Evolutionary conservation across 2,888 invertebrate genomes (phyloP), one percentile per base, ranked within the genome.

Genomic region (Camptogramma bilineatum): DNA sequence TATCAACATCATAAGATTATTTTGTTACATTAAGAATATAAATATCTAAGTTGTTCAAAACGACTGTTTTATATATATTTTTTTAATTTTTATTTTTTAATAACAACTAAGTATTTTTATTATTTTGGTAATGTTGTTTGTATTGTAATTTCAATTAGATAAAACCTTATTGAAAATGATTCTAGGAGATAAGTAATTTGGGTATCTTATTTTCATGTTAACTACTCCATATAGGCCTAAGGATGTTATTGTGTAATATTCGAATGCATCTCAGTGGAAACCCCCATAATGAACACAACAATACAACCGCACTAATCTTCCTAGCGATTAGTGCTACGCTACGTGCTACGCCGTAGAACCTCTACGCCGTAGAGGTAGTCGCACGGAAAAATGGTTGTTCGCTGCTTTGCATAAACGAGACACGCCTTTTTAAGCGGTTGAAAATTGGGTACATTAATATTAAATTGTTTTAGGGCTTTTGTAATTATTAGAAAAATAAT

Each of bases 241-340:
- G 2, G 10, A 2, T 52, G 28, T 44, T 46, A 28, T 17, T 34
- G 19, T 57, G 48, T 62, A 39, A 39, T 57, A 17, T 63, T 58
- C 47, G 57, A 70, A 64, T 70, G 69, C 74, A 75, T 67, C 69
- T 67, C 66, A 65, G 51, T 55, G 59, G 65, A 70, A 74, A 74
- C 64, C 60, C 71, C 61, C 67, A 28, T 68, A 54, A 73, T 68
- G 73, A 71, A 73, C 73, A 78, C 76, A 73, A 78, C 77, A 82
- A 78, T 74, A 73, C 73, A 70, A 59, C 66, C 60, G 69, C 79
- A 80, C 84, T 86, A 87, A 87, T 87, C 87, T 84, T 78, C 83
- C 81, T 82, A 82, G 84, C 83, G 84, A 86, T 87, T 87, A 87
- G 83, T 81, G 79, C 82, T 85, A 84, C 67, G 73, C 80, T 79